Base-by-base conservation (phyloP, 2,797 vertebrate genomes). In the Distichodus sexfasciatus region DNA sequence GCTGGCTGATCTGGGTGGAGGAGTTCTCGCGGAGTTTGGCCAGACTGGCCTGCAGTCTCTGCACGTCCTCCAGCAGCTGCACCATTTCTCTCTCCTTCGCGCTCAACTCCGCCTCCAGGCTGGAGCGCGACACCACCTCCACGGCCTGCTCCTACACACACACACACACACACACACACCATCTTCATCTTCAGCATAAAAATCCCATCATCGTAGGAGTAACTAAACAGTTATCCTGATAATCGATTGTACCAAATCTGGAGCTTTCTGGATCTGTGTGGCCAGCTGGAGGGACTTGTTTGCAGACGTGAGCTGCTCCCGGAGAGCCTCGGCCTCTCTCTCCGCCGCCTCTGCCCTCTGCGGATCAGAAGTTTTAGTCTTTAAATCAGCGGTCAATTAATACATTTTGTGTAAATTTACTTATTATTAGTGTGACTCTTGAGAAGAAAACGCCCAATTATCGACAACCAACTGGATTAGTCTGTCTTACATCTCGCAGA, bases 31-130 rank as follows among this genome's bases (percentile, higher is more conserved):
- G 86, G 77, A 98, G 94, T 89, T 94, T 94, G 86, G 91, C 94
- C 86, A 99, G 94, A 93, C 93, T 97, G 92, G 93, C 93, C 91
- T 99, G 97, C 85, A 99, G 95, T 81, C 96, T 90, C 91, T 98
- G 97, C 60, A 99, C 95, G 9, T 99, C 97, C 78, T 98, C 97
- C 26, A 98, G 94, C 54, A 99, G 92, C 89, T 98, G 95, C 65
- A 92, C 91, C 0, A 95, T 96, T 84, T 99, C 97, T 19, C 95
- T 89, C 83, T 99, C 97, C 87, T 99, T 99, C 1, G 95, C 94
- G 0, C 94, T 93, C 84, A 99, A 90, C 83, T 99, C 96, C 11
- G 92, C 95, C 84, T 99, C 95, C 85, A 99, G 83, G 85, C 91
- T 96, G 75, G 93, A 93, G 69, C 93, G 91, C 2, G 93, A 92